Evolutionary conservation across 1,140 invertebrate genomes (phyloP).

Genomic region (Danaus plexippus): DNA sequence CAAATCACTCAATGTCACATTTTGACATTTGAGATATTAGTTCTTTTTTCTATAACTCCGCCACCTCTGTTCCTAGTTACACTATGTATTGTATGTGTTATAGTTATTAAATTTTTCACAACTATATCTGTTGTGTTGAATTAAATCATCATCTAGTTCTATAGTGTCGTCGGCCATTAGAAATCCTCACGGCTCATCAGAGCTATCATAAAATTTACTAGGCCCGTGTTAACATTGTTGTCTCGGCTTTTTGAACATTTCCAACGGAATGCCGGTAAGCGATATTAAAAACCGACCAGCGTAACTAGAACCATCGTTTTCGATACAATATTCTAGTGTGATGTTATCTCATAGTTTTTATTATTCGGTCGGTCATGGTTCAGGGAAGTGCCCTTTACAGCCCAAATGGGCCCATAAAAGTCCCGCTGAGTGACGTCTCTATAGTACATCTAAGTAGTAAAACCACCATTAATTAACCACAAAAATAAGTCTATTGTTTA

Average conservation of each 20-base stretch:
- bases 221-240: constrained; percentile 34
- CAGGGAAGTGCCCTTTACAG: constrained; percentile 48
- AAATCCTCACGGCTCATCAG: constrained; percentile 49
- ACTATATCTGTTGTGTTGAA: too few species aligned
- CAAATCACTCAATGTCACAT: constrained; percentile 74
- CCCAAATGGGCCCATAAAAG: constrained; percentile 53
- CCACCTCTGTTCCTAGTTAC: constrained; percentile 43
- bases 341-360: constrained; percentile 16
- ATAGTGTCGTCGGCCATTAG: constrained; percentile 30
- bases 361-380: constrained; percentile 39
- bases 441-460: constrained; percentile 19
- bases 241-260: constrained; percentile 43
- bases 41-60: constrained; percentile 70
- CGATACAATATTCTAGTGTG: not conserved
- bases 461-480: too few species aligned
- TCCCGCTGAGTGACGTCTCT: constrained; percentile 49
- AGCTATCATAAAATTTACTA: constrained; percentile 54
- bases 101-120: too few species aligned
- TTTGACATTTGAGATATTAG: constrained; percentile 74
- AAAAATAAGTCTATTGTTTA: too few species aligned
- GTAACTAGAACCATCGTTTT: constrained; percentile 11
- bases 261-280: constrained; percentile 23
- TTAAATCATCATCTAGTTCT: too few species aligned
- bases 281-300: constrained; percentile 19
- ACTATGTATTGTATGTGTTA: constrained; percentile 4